Percentiles rank a stretch among this genome's conserved stretches.
These are phyloP conservation scores for Metellina segmentata DNA, from an alignment of 2,888 invertebrate species.

Conservation along the genomic window DNA sequence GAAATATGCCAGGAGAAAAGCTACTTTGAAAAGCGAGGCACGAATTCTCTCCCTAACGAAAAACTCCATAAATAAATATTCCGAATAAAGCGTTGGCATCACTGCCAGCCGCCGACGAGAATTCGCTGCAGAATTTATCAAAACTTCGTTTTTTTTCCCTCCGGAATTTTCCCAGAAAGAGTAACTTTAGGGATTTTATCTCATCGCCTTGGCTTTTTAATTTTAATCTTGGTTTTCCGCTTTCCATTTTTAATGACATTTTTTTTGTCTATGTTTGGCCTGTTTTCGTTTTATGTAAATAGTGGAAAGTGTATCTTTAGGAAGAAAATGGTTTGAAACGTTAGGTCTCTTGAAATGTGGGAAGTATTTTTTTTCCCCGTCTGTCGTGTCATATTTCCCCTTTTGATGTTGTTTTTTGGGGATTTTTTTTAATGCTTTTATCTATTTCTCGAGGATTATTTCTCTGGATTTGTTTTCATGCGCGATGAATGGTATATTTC, in stretches of 20 bases:
- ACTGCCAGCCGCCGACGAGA: constrained; percentile 27
- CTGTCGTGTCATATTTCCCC: neutral
- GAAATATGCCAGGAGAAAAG: constrained; percentile 22
- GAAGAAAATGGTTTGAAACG: constrained; percentile 46
- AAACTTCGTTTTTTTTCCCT: constrained; percentile 7
- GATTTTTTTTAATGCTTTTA: neutral
- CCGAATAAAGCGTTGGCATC: constrained; percentile 1
- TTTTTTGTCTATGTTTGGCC: neutral
- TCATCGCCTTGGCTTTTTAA: constrained; percentile 47
- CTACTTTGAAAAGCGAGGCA: constrained; percentile 22
- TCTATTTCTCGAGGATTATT: neutral
- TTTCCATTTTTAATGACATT: neutral
- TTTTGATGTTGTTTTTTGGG: neutral
- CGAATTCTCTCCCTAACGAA: neutral
- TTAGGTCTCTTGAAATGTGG: constrained; percentile 11
- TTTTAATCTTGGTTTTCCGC: constrained; percentile 30
- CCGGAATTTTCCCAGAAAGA: neutral
- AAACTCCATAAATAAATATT: constrained; percentile 43
- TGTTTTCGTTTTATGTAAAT: constrained; percentile 40
- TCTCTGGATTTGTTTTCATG: neutral
- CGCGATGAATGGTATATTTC: neutral
- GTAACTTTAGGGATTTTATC: constrained; percentile 38
- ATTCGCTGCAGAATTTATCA: constrained; percentile 42
- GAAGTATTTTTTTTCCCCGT: neutral
- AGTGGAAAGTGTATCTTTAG: constrained; percentile 20